Conservation (phyloP, 64 coral and sea anemone species). For the Pocillopora damicornis region DNA sequence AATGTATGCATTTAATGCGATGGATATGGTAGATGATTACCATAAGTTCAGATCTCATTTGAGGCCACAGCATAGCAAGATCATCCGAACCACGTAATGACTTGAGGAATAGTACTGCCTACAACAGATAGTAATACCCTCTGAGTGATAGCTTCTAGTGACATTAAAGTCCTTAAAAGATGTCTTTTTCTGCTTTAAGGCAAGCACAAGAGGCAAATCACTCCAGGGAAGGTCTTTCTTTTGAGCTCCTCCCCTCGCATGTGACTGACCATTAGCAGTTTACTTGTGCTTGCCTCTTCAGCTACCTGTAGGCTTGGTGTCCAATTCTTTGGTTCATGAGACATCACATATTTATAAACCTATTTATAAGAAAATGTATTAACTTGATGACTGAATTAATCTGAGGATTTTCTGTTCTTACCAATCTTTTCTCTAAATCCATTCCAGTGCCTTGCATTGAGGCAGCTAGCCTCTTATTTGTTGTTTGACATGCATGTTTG, state of each 20-base stretch:
- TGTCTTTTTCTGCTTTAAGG: background rate
- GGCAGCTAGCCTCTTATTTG: constrained; percentile 79
- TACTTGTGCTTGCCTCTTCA: too few species aligned
- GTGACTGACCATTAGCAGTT: too few species aligned
- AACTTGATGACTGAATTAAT: background rate
- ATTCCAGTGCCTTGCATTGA: constrained; percentile 94
- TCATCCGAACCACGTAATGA: constrained; percentile 51
- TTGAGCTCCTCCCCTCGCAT: too few species aligned
- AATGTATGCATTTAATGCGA: background rate
- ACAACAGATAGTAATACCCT: constrained; percentile 32
- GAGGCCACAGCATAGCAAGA: constrained; percentile 59
- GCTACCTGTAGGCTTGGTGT: too few species aligned
- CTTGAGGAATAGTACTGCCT: constrained; percentile 60
- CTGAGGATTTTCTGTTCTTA: constrained; percentile 13
- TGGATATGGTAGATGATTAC: constrained; percentile 35
- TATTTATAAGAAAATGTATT: background rate
- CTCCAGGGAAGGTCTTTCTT: too few species aligned
- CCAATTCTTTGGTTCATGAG: too few species aligned
- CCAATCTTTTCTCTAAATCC: constrained; percentile 91
- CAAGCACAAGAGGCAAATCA: too few species aligned
- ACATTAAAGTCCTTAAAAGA: background rate
- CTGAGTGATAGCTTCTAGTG: background rate
- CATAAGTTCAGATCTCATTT: constrained; percentile 49
- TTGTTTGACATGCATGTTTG: constrained; percentile 89
- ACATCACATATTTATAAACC: too few species aligned